Base-by-base conservation (phyloP, 2,888 invertebrate genomes). In the Andrena marginata region DNA sequence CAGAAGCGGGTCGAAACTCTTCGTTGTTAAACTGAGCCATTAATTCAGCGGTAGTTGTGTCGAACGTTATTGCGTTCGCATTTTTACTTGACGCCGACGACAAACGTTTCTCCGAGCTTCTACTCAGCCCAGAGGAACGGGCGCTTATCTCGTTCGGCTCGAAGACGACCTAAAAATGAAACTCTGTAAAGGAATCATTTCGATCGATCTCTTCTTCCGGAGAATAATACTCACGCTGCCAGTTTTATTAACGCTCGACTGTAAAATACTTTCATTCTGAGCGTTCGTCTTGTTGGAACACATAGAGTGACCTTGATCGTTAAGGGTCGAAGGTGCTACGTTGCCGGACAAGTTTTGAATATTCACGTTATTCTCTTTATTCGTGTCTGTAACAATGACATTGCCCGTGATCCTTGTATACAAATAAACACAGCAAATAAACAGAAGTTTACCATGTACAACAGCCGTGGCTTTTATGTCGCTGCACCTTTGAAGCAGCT, bases 1-100 rank as follows among this genome's bases (percentile, higher is more conserved):
- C 92, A 70, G 95, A 95, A 3, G 90, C 91, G 1, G 93, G 90
- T 68, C 89, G 76, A 80, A 94, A 94, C 7, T 94, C 93, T 78
- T 93, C 94, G 3, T 91, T 89, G 31, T 90, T 87, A 67, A 92
- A 92, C 74, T 92, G 91, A 8, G 87, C 91, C 90, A 93, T 91
- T 1, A 93, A 76, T n/a, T 92, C 91, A 0, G 91, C 91, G 1
- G 90, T 87, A 0, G 88, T 89, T n/a, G 92, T 80, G 54, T 90
- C 89, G 62, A 92, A 92, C 73, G 91, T 92, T 33, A 92, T 91
- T 0, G 87, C 90, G 63, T 87, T 87, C 7, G 77, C 69, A 69
- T 77, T 85, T 54, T 84, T 79, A 7, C 72, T 51, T 8, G 88
- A 85, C 2, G 74, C 69, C 56, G 85, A 77, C n/a, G 87, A 84